These are phyloP conservation scores for Scytalopus superciliaris DNA, from an alignment of 2,113 vertebrate species.

Conservation along the genomic window DNA sequence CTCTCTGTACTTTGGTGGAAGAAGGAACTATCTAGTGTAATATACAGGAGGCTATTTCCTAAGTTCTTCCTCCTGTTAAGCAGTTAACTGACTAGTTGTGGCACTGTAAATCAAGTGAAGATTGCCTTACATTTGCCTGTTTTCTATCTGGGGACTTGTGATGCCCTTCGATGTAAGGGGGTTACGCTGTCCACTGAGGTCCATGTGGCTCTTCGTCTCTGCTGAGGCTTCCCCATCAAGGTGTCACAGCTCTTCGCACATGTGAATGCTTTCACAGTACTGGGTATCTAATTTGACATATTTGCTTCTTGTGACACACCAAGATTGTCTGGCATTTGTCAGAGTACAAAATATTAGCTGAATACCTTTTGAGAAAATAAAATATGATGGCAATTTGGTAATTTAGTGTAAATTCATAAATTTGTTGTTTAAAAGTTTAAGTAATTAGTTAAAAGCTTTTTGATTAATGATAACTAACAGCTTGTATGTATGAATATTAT, in stretches of 20 bases:
- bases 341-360: background rate
- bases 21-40: background rate
- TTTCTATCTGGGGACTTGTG: background rate
- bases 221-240: background rate
- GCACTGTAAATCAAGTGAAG: background rate
- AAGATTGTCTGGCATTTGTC: background rate
- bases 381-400: background rate
- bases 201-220: background rate
- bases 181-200: background rate
- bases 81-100: background rate
- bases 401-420: constrained; percentile 11
- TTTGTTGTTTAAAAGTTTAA: constrained; percentile 53
- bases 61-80: background rate
- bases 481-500: constrained; percentile 36
- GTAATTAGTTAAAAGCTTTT: constrained; percentile 64
- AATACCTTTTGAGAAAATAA: background rate
- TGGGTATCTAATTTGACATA: background rate
- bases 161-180: background rate
- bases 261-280: background rate
- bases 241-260: background rate
- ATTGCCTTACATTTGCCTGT: background rate
- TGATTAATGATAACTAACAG: constrained; percentile 70
- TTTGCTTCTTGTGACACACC: background rate
- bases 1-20: background rate
- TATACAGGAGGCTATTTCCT: background rate